Percentiles rank a stretch among this genome's conserved stretches.
These are phyloP conservation scores for Ctenicera cuprea DNA, from an alignment of 2,888 invertebrate genomes.

Conservation along the genomic window DNA sequence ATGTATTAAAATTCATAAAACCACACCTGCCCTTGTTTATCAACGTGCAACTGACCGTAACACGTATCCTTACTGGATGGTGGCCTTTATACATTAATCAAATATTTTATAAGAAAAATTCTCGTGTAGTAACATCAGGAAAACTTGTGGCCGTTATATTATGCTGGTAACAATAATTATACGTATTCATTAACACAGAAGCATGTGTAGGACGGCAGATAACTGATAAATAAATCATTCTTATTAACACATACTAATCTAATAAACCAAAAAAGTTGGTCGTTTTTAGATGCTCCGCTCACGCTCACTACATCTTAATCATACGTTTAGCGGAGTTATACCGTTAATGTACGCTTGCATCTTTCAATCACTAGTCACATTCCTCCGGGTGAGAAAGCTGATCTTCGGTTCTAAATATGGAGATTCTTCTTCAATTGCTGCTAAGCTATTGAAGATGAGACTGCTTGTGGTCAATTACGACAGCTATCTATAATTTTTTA, in stretches of 20 bases:
- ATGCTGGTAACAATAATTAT: not conserved
- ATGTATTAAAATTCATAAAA: conserved; percentile 20
- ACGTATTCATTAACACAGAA: conserved; percentile 25
- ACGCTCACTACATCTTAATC: conserved; percentile 45
- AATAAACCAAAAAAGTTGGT: conserved; percentile 42
- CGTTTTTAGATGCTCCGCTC: conserved; percentile 33
- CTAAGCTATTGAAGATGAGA: conserved; percentile 32
- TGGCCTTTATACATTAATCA: conserved; percentile 12
- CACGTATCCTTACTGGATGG: not conserved
- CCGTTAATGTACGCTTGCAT: conserved; percentile 46
- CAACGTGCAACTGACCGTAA: conserved; percentile 18
- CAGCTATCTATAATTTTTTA: conserved; percentile 34
- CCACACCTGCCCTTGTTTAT: conserved; percentile 27
- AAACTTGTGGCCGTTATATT: not conserved
- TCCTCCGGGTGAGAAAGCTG: conserved; percentile 48
- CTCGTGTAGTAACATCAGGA: not conserved
- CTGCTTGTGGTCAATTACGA: conserved; percentile 39
- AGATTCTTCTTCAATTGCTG: conserved; percentile 41
- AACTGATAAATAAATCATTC: conserved; percentile 43
- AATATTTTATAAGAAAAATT: not conserved
- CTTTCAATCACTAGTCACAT: conserved; percentile 52
- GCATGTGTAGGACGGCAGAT: conserved; percentile 24
- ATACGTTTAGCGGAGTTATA: conserved; percentile 46
- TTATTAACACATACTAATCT: conserved; percentile 43
- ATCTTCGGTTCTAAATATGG: conserved; percentile 47